Base-by-base conservation (phyloP, 2,113 vertebrate genomes). In the Recurvirostra avosetta region DNA sequence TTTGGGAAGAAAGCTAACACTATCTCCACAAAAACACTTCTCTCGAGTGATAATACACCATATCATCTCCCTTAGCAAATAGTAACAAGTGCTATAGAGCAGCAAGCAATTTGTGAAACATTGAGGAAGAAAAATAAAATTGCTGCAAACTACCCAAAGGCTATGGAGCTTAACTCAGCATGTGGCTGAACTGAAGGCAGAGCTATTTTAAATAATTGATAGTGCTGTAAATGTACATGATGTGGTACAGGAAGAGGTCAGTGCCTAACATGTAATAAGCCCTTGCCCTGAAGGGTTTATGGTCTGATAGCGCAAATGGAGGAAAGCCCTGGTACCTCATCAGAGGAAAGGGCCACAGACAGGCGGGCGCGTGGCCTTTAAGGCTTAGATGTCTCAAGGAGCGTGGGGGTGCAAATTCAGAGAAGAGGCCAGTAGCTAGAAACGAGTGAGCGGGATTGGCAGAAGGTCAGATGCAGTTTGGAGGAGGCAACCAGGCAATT, bases 121-220 rank as follows among this genome's bases (percentile, higher is more conserved):
- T 2, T 30, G 71, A 89, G 47, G 70, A 94, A 82, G 73, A 76
- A 79, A 92, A 95, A 87, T 14, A 91, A 78, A 87, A 94, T 58
- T 66, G 73, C 86, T 26, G 20, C 56, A 41, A 87, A 85, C 32
- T 66, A 95, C 73, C 89, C 91, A 86, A 73, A 85, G 86, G 92
- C 97, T 75, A 73, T 8, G 50, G 73, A 89, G 84, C 89, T 95
- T 82, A 92, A 76, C 91, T 95, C 94, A 90, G 94, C 91, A 9
- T 91, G 95, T 47, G 87, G 92, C 80, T 92, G 92, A 89, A 76
- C 62, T 62, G 83, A 94, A 95, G 87, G 74, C 77, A 90, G 73
- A 47, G 73, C 80, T 92, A 14, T 75, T 97, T 94, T 97, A 96
- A 97, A 97, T 96, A 95, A 94, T 96, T 92, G 86, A 96, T 94